Evolutionary conservation across 2,797 vertebrate genomes (phyloP).

Genomic region (Mormyrops attenuatus): DNA sequence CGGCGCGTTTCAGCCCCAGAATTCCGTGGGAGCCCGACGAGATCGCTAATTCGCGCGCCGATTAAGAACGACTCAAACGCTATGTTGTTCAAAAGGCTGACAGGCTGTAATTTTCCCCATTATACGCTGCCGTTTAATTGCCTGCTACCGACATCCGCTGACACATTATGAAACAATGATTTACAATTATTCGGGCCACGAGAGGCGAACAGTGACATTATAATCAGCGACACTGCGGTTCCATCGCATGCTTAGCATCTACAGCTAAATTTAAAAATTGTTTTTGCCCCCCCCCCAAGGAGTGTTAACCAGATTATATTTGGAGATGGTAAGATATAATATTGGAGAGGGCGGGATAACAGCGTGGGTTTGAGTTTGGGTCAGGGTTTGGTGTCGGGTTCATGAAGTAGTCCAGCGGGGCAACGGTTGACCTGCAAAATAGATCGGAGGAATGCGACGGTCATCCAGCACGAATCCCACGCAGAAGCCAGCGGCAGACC

Average conservation of each 20-base stretch:
- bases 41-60: conserved; percentile 98
- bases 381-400: neutral
- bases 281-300: conserved; percentile 53
- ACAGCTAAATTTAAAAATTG: conserved; percentile 83
- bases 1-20: conserved; percentile 76
- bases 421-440: neutral
- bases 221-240: conserved; percentile 98
- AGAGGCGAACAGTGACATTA: conserved; percentile 99
- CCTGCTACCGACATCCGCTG: conserved; percentile 94
- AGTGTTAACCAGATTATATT: conserved; percentile 81
- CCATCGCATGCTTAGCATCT: conserved; percentile 91
- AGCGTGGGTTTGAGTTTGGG: conserved; percentile 49
- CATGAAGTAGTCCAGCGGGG: neutral
- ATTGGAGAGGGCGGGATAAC: conserved; percentile 55
- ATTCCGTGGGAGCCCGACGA: conserved; percentile 79
- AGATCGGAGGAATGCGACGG: neutral
- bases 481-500: neutral
- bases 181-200: conserved; percentile 99
- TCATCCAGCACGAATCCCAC: neutral
- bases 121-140: conserved; percentile 99
- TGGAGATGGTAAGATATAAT: conserved; percentile 70
- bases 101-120: conserved; percentile 99
- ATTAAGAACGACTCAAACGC: conserved; percentile 99
- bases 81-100: conserved; percentile 97
- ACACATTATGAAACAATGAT: conserved; percentile 99